Base-by-base conservation (phyloP, 1,140 invertebrate genomes). In the Achatina immaculata region DNA sequence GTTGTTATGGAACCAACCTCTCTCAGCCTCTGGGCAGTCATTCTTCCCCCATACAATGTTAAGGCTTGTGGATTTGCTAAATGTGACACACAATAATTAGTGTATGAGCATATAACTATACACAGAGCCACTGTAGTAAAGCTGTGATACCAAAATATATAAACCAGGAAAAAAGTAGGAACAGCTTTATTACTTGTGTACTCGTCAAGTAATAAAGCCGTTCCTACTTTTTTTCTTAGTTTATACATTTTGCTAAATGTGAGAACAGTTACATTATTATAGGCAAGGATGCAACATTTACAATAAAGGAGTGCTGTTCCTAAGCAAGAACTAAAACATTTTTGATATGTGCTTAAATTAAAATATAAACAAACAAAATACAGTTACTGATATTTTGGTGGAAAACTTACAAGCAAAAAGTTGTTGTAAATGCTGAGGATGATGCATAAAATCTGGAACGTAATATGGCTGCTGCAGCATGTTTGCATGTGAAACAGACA, bases 1-100 rank as follows among this genome's bases (percentile, higher is more conserved):
- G 94, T 90, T 21, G 95, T 96, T 38, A 95, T 86, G 62, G 86
- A 85, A 21, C 88, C 88, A 51, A 93, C 92, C 84, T 94, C 87
- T 51, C 86, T 79, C 68, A 92, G 80, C 58, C 90, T 78, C 31
- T 85, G 84, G 1, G 86, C 86, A 21, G 89, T 90, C 90, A 90
- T 90, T 28, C 90, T 83, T 34, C 90, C 90, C 55, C 89, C 89
- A 86, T 90, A 90, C 21, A 90, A 74, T 40, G 85, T 85, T 85
- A 86, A 85, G 14, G 85, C 84, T 69, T 88, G 88, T 1, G 87
- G 85, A 71, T 88, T 88, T 9, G 84, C 85, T 62, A n/a, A n/a
- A n/a, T n/a, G n/a, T n/a, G n/a, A n/a, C n/a, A n/a, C n/a, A n/a
- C n/a, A n/a, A n/a, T n/a, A n/a, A n/a, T n/a, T n/a, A n/a, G n/a